These are phyloP conservation scores for Melanophora roralis DNA, from an alignment of 2,888 invertebrate species.

Conservation along the genomic window DNA sequence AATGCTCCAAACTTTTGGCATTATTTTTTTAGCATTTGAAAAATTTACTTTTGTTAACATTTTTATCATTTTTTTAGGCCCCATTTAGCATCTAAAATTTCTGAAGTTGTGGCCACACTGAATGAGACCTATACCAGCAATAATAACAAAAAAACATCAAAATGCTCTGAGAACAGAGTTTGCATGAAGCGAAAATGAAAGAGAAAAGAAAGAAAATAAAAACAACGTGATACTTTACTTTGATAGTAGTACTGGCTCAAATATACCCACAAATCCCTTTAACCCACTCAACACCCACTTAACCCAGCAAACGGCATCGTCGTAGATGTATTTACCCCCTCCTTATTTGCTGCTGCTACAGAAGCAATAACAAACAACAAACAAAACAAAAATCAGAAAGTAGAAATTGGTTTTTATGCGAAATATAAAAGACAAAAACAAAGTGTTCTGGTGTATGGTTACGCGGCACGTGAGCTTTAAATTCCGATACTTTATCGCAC, in stretches of 20 bases:
- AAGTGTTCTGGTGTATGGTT: slow-evolving; percentile 2
- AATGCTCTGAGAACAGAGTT: slow-evolving; percentile 9
- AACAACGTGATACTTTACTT: slow-evolving; percentile 46
- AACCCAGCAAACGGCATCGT: neutral
- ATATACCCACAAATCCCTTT: neutral
- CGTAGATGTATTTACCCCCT: neutral
- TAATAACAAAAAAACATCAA: slow-evolving; percentile 4
- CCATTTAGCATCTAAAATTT: too few species aligned
- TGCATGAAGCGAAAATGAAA: neutral
- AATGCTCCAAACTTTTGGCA: too few species aligned
- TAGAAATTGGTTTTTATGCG: slow-evolving; percentile 15
- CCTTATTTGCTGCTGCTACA: neutral
- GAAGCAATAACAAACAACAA: slow-evolving; percentile 2
- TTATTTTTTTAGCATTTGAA: too few species aligned
- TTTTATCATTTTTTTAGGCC: too few species aligned
- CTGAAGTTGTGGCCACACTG: too few species aligned
- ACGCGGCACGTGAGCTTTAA: slow-evolving; percentile 41
- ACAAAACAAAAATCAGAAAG: neutral
- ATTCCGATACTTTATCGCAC: slow-evolving; percentile 24
- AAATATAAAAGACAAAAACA: neutral
- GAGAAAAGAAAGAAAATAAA: neutral
- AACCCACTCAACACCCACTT: slow-evolving; percentile 43
- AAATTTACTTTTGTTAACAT: too few species aligned
- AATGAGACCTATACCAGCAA: too few species aligned
- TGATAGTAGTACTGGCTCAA: slow-evolving; percentile 12